Evolutionary conservation across 2,797 vertebrate species (phyloP).

Genomic region (Scolopax bukidnonensis): DNA sequence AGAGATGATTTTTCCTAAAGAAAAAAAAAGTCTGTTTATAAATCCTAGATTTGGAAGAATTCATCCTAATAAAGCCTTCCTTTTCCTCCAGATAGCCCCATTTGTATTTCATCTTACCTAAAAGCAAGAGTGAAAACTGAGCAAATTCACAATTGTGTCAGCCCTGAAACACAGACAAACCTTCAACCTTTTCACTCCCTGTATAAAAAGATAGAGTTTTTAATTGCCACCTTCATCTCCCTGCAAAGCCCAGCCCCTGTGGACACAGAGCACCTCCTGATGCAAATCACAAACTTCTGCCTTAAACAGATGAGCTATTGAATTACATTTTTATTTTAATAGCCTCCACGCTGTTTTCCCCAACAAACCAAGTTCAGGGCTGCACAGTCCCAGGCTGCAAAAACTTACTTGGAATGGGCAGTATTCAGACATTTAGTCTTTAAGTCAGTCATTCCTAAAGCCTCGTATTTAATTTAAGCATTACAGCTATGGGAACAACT

Average conservation of each 20-base stretch:
- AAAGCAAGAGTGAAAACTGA: not conserved
- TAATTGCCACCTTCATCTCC: not conserved
- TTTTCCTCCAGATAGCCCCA: not conserved
- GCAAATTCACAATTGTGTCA: not conserved
- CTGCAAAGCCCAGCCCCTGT: not conserved
- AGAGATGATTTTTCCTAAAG: not conserved
- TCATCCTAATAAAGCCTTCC: not conserved
- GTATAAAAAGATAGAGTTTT: not conserved
- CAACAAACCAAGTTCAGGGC: not conserved
- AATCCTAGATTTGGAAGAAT: not conserved
- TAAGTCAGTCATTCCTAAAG: not conserved
- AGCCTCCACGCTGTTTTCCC: not conserved
- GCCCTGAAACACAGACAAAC: not conserved
- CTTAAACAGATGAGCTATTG: not conserved
- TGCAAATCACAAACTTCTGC: not conserved
- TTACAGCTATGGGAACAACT: not conserved
- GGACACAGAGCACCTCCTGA: not conserved
- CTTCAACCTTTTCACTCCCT: not conserved
- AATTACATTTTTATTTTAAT: no score
- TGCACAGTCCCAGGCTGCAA: not conserved
- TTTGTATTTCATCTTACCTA: not conserved
- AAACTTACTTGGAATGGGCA: not conserved
- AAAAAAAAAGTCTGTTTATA: not conserved
- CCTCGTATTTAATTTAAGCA: not conserved
- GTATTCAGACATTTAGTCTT: not conserved